Percentiles rank a stretch among this genome's conserved stretches.
Evolutionary conservation across 2,888 invertebrate species (phyloP).

Genomic region (Drosophila austrosaltans): DNA sequence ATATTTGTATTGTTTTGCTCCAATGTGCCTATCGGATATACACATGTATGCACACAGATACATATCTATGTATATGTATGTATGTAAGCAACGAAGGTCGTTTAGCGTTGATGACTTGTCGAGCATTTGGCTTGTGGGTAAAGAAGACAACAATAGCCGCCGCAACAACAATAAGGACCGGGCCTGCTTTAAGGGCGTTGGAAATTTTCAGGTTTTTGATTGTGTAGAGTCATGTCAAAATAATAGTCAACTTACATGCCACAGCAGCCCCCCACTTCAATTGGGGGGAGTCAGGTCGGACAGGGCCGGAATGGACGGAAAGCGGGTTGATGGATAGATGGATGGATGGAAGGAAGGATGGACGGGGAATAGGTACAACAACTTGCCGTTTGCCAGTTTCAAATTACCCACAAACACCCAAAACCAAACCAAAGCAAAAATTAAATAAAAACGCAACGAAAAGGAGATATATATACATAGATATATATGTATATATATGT

Average conservation of each 20-base stretch:
- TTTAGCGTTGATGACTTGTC: conserved; percentile 74
- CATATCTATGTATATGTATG: background rate
- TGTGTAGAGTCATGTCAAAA: conserved; percentile 80
- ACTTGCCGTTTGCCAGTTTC: conserved; percentile 33
- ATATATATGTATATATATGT: background rate
- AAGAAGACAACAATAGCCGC: conserved; percentile 1
- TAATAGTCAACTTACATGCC: conserved; percentile 82
- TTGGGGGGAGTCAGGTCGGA: background rate
- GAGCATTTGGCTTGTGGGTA: conserved; percentile 24
- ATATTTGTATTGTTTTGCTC: background rate
- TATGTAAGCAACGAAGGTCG: conserved; percentile 71
- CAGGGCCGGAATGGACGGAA: background rate
- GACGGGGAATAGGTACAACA: background rate
- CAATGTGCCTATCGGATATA: background rate
- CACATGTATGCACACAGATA: background rate
- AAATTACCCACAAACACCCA: conserved; percentile 52
- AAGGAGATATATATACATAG: background rate
- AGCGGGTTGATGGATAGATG: background rate
- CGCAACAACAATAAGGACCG: conserved; percentile 18
- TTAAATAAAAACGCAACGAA: conserved; percentile 32
- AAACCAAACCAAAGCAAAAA: conserved; percentile 1
- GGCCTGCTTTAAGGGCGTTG: conserved; percentile 52
- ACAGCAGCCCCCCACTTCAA: conserved; percentile 56
- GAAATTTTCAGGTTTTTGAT: conserved; percentile 79
- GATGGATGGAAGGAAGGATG: conserved; percentile 1